phyloP scores from a whole-genome alignment of 2,113 vertebrate species.

The Electrona antarctica region DNA sequence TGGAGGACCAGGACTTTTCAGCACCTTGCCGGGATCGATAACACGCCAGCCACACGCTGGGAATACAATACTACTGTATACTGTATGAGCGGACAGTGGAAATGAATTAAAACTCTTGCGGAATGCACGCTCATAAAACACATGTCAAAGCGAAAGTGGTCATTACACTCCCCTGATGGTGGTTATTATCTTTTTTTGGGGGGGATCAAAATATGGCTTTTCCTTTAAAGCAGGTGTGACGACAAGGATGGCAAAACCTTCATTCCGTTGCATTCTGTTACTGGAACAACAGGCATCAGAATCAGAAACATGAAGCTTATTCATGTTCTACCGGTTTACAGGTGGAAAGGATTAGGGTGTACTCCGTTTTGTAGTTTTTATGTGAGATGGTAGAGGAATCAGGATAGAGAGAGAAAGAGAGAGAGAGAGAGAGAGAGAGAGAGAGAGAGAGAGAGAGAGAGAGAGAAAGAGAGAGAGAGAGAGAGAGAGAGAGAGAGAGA shows the following conservation, averaged over 20 bases:
- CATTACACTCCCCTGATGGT: slow-evolving; percentile 12
- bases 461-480: too few species aligned
- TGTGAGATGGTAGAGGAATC: too few species aligned
- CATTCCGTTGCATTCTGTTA: background rate
- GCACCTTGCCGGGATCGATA: slow-evolving; percentile 24
- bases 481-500: too few species aligned
- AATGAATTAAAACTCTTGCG: background rate
- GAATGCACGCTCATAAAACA: slow-evolving; percentile 12
- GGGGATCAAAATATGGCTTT: slow-evolving; percentile 14
- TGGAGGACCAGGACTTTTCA: background rate
- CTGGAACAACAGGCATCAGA: slow-evolving; percentile 6
- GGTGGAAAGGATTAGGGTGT: too few species aligned
- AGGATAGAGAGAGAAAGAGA: too few species aligned
- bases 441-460: too few species aligned
- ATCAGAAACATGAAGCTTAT: background rate
- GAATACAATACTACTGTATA: slow-evolving; percentile 2
- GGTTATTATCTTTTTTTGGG: slow-evolving; percentile 7
- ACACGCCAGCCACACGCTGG: slow-evolving; percentile 6
- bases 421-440: too few species aligned
- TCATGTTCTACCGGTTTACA: too few species aligned
- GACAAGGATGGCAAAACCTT: background rate
- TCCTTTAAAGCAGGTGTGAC: slow-evolving; percentile 39
- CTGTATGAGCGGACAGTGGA: background rate
- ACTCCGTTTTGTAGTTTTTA: too few species aligned
- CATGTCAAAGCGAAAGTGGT: background rate